Percentiles rank a stretch among this genome's conserved stretches.
Conservation (phyloP, 2,113 vertebrate genomes). For the Seriola rivoliana region DNA sequence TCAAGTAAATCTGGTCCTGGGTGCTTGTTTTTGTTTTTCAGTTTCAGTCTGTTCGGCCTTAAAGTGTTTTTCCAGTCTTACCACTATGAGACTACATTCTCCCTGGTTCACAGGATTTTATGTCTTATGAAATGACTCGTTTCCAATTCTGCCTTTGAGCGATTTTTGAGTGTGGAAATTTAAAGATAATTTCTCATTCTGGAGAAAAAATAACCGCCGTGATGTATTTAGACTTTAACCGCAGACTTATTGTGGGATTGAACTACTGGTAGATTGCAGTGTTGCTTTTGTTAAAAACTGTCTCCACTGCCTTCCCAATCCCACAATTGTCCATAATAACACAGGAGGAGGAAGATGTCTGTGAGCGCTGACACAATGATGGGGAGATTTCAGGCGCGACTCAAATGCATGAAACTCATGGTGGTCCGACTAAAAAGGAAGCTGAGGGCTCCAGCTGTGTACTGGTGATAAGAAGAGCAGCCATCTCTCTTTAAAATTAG, state of each 20-base stretch:
- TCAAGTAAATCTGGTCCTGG: slow-evolving; percentile 30
- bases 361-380: slow-evolving; percentile 14
- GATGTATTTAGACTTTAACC: slow-evolving; percentile 35
- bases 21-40: slow-evolving; percentile 19
- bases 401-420: slow-evolving; percentile 17
- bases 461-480: slow-evolving; percentile 15
- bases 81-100: background rate
- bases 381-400: slow-evolving; percentile 24
- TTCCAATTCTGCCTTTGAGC: background rate
- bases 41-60: background rate
- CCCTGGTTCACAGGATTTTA: slow-evolving; percentile 4
- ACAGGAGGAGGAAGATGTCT: slow-evolving; percentile 16
- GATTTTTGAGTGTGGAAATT: slow-evolving; percentile 24
- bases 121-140: slow-evolving; percentile 18
- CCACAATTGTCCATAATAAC: slow-evolving; percentile 43
- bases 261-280: slow-evolving; percentile 42
- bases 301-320: slow-evolving; percentile 26
- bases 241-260: slow-evolving; percentile 24
- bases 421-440: background rate
- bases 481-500: slow-evolving; percentile 18
- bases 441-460: background rate
- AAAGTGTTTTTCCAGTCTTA: slow-evolving; percentile 5
- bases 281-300: slow-evolving; percentile 16
- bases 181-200: slow-evolving; percentile 17
- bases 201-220: slow-evolving; percentile 5